Percentiles rank a stretch among this genome's conserved stretches.
Conservation (phyloP, 1,140 invertebrate genomes). For the Phortica variegata region DNA sequence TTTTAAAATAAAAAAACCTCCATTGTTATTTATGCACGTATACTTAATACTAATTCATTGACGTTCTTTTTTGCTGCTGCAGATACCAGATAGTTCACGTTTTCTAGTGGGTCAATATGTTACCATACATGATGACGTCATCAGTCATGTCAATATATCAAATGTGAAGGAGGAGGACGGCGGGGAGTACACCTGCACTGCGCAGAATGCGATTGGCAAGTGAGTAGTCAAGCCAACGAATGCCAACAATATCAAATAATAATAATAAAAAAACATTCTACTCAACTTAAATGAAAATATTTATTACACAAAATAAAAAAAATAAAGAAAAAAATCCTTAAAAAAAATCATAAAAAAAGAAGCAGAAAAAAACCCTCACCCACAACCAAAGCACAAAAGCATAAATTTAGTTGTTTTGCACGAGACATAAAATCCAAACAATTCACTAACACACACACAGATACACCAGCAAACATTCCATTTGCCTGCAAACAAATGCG, state of each 20-base stretch:
- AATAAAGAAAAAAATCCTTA: too few relatives aligned
- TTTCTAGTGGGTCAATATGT: conserved; percentile 89
- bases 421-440: conserved; percentile 49
- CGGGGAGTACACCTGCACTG: conserved; percentile 86
- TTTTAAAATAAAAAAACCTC: too few relatives aligned
- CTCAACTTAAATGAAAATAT: too few relatives aligned
- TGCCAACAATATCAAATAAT: too few relatives aligned
- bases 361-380: too few relatives aligned
- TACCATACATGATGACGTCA: conserved; percentile 87
- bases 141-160: conserved; percentile 92
- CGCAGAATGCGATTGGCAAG: conserved; percentile 76
- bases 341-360: too few relatives aligned
- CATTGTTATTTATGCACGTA: too few relatives aligned
- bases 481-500: conserved; percentile 18
- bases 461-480: too few relatives aligned
- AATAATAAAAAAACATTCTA: too few relatives aligned
- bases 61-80: conserved; percentile 3
- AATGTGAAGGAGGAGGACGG: conserved; percentile 86
- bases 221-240: conserved; percentile 34
- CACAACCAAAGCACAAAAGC: conserved; percentile 29
- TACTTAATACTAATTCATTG: too few relatives aligned
- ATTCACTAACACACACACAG: conserved; percentile 43
- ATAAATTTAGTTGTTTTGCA: conserved; percentile 38
- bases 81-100: conserved; percentile 61
- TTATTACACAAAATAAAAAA: too few relatives aligned